Percentiles rank a stretch among this genome's conserved stretches.
Conservation (phyloP, 2,113 vertebrate species). For the Thalassarche chlororhynchos region DNA sequence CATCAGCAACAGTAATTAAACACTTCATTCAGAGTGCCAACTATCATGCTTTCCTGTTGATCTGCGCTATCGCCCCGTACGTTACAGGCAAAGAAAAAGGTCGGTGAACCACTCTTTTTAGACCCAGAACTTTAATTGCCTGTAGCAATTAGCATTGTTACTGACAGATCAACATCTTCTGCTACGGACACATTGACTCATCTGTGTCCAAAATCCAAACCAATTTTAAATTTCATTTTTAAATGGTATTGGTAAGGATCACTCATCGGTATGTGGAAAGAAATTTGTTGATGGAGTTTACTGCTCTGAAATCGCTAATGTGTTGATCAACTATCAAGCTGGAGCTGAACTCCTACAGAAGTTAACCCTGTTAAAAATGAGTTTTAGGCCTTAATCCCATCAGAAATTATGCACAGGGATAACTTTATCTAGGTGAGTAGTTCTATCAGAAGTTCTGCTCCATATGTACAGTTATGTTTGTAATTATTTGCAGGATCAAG, state of each 20-base stretch:
- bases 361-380: not conserved
- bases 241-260: not conserved
- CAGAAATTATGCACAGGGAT: not conserved
- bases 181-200: not conserved
- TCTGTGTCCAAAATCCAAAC: not conserved
- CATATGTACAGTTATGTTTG: not conserved
- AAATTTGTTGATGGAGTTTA: not conserved
- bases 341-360: slow-evolving; percentile 2
- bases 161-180: not conserved
- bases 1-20: not conserved
- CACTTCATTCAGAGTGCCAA: not conserved
- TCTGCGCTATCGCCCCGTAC: not conserved
- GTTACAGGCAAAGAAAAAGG: not conserved
- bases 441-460: not conserved
- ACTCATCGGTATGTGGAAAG: not conserved
- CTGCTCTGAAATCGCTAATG: not conserved
- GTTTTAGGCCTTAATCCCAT: slow-evolving; percentile 22
- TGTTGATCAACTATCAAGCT: not conserved
- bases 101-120: not conserved
- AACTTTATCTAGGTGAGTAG: not conserved
- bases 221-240: not conserved
- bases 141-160: not conserved
- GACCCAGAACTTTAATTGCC: not conserved
- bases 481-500: slow-evolving; percentile 22
- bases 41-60: not conserved